Evolutionary conservation across 2,113 vertebrate genomes (phyloP), one percentile per base, ranked within the genome.

Genomic region (Pterocles burchelli): DNA sequence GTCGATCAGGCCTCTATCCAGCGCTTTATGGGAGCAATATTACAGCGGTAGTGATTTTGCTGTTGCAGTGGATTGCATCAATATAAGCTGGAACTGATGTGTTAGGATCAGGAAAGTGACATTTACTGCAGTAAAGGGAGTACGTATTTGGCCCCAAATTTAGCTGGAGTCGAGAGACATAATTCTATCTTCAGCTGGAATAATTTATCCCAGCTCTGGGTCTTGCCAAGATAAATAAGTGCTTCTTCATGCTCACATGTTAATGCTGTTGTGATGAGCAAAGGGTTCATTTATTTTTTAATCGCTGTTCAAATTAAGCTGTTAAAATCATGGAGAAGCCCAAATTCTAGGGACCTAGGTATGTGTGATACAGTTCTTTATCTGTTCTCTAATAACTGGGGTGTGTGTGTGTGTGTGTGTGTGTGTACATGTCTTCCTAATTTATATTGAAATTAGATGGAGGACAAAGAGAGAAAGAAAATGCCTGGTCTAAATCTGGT

Each of bases 101-200:
- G 46, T 66, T 93, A 76, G 55, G 74, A 87, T 87, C 62, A 58
- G 80, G 26, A 91, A 96, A 93, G 86, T 92, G 95, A 92, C 91
- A 95, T 94, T 95, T 96, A 92, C 80, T 89, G 80, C 68, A 89
- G 95, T 22, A 88, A 89, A 85, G 90, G 83, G 90, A 95, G 73
- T 55, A 76, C 0, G 2, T 73, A 82, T 87, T 95, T 91, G 83
- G 92, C 90, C 93, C 86, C 80, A 84, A 48, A 95, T 94, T 93
- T 93, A 89, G 73, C 90, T 85, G 54, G 92, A 90, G 85, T 75
- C 9, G 11, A 93, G 72, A 90, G 82, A 74, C 82, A 90, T 71
- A 92, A 88, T 65, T 92, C 79, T 74, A 49, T 63, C 92, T 87
- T 96, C 13, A 36, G 85, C 89, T 94, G 95, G 90, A 94, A 90